These are phyloP conservation scores for Nilaparvata lugens DNA, from an alignment of 1,140 invertebrate species.

Conservation along the genomic window DNA sequence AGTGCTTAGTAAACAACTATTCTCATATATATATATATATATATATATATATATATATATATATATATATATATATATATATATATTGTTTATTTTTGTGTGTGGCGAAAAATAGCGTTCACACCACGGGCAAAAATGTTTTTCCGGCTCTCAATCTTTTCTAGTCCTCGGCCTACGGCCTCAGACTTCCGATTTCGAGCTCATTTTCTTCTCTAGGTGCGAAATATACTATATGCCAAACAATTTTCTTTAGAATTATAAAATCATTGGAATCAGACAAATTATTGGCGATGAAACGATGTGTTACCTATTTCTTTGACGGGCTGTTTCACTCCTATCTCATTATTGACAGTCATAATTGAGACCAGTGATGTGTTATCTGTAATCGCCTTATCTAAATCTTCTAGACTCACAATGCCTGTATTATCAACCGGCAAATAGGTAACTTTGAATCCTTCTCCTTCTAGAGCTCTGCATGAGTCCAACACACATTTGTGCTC, in stretches of 20 bases:
- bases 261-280: background rate
- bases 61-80: background rate
- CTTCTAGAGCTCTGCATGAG: constrained; percentile 90
- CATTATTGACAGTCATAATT: constrained; percentile 98
- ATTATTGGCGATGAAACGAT: background rate
- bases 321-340: constrained; percentile 96
- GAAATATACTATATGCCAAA: no score
- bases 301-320: constrained; percentile 76
- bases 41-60: no score
- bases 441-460: constrained; percentile 91
- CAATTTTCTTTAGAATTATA: background rate
- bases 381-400: constrained; percentile 73
- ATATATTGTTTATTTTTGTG: no score
- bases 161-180: no score
- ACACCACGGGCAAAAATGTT: no score
- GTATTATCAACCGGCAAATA: constrained; percentile 88
- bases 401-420: constrained; percentile 78
- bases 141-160: no score
- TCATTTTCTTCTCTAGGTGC: no score
- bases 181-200: no score
- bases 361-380: constrained; percentile 92
- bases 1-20: no score
- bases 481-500: constrained; percentile 99
- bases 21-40: no score
- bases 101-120: no score